Base-by-base conservation (phyloP, 2,888 invertebrate species). In the Acrocera orbiculus region DNA sequence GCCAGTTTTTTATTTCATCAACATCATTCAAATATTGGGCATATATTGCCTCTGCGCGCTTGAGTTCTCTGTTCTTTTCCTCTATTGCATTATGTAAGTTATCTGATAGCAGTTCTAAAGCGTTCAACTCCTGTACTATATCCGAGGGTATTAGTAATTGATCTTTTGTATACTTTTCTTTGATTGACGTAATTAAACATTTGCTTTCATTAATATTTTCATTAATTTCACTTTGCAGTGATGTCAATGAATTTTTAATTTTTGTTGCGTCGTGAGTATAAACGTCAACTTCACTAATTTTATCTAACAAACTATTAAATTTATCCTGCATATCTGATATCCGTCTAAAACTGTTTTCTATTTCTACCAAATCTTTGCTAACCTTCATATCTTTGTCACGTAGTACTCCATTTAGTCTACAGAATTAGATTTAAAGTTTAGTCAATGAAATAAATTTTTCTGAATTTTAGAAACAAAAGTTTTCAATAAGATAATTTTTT, bases 1-100 rank as follows among this genome's bases (percentile, higher is more conserved):
- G 66, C 89, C 90, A 90, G 36, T 67, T 67, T 52, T 80, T 80
- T 16, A 89, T 72, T 42, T 75, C 75, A 44, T 85, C 85, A 16
- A 82, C 77, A 49, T 82, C 85, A 16, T 66, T 63, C 29, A 75
- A 60, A 58, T 86, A 89, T 45, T 89, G 87, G 32, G 74, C 70
- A 36, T 86, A 72, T 37, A 80, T 69, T 11, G 82, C 81, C 48
- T 76, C 73, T 16, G 87, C 89, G 42, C 85, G 75, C 56, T 85
- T 83, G 62, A 81, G 79, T 56, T 86, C 85, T 54, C 81, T 70
- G 51, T 79, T 76, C 58, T 85, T 85, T 51, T 83, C 82, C 52
- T 86, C 87, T 80, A 89, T 81, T 31, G 73, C 72, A 47, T 75
- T 76, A 33, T 72, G 68, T 35, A 83, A 66, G 41, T 76, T 73